A percentile compares a stretch with the other conserved stretches of the same genome.
Evolutionary conservation across 2,888 invertebrate species (phyloP).

Genomic region (Drosophila pseudotakahashii): DNA sequence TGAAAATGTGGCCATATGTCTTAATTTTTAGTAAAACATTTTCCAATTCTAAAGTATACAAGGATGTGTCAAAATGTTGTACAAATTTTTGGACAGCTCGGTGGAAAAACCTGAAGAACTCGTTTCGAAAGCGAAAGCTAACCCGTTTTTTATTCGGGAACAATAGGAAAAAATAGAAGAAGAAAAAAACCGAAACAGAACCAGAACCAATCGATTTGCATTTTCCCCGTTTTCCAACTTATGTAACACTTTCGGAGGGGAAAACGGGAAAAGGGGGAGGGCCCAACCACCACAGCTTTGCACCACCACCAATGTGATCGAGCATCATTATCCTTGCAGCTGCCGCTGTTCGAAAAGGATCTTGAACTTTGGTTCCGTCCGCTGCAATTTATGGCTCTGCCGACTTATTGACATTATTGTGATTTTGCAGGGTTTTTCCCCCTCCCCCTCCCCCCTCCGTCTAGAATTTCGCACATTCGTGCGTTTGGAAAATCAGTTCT

Average conservation of each 20-base stretch:
- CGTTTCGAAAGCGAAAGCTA: conserved; percentile 41
- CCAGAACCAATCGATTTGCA: conserved; percentile 68
- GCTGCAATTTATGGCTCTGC: conserved; percentile 28
- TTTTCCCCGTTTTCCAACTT: conserved; percentile 30
- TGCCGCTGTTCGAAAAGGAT: conserved; percentile 23
- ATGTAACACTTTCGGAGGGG: conserved; percentile 42
- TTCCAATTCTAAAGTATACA: conserved; percentile 29
- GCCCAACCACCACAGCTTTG: conserved; percentile 30
- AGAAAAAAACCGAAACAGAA: conserved; percentile 35
- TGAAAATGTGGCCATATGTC: conserved; percentile 56
- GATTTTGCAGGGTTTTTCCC: conserved; percentile 6
- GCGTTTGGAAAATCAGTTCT: conserved; percentile 1
- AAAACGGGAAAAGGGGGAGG: conserved; percentile 17
- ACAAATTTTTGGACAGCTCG: conserved; percentile 46
- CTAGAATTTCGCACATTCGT: conserved; percentile 23
- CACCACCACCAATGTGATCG: conserved; percentile 25
- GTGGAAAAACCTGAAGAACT: conserved; percentile 44
- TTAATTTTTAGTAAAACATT: conserved; percentile 53
- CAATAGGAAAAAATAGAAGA: conserved; percentile 32
- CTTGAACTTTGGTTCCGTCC: conserved; percentile 23
- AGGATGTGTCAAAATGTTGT: conserved; percentile 61
- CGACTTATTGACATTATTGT: conserved; percentile 41
- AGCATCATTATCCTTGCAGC: conserved; percentile 29
- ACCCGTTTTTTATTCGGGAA: conserved; percentile 20
- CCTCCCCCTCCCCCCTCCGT: not conserved